Base-by-base conservation (phyloP, 2,888 invertebrate genomes). In the Macropis europaea region DNA sequence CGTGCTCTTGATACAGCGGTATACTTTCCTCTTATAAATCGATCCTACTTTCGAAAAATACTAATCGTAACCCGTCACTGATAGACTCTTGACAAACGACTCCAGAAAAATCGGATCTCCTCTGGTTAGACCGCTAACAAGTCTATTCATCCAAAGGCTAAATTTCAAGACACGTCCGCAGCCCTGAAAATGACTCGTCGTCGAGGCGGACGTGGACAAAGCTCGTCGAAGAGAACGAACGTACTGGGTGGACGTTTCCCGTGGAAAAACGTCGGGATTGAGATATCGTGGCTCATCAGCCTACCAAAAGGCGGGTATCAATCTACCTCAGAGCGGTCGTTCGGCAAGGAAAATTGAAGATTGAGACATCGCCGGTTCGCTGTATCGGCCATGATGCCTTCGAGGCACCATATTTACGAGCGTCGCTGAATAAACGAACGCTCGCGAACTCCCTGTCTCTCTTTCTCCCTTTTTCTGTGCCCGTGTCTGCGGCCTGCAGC, bases 381-480 rank as follows among this genome's bases (percentile, higher is more conserved):
- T 87, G 85, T 87, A 84, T 75, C 84, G 81, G 79, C 82, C 87
- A 85, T 87, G 88, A 87, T 87, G 84, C 85, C 82, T 82, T 83
- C 83, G 79, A 77, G 81, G 83, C 81, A 81, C 80, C 84, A 88
- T 88, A 89, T 89, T 88, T 89, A 89, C 89, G 89, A 88, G 86
- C 87, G 84, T 85, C 86, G 84, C 84, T 83, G 81, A 84, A 70
- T 61, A 73, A 73, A 78, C 82, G 81, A 73, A 76, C 79, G 70
- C 90, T 85, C 88, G 54, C 72, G 69, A 71, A 61, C 72, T 54
- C 50, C 61, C 64, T 13, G 6, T 19, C 38, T 59, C 48, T 22
- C 42, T 43, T 47, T 48, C 13, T 13, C 50, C 22, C 38, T 56
- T n/a, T n/a, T n/a, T n/a, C n/a, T n/a, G n/a, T n/a, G n/a, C n/a